These are phyloP conservation scores for Hirtodrosophila cameraria DNA, from an alignment of 2,888 invertebrate genomes.

Conservation along the genomic window DNA sequence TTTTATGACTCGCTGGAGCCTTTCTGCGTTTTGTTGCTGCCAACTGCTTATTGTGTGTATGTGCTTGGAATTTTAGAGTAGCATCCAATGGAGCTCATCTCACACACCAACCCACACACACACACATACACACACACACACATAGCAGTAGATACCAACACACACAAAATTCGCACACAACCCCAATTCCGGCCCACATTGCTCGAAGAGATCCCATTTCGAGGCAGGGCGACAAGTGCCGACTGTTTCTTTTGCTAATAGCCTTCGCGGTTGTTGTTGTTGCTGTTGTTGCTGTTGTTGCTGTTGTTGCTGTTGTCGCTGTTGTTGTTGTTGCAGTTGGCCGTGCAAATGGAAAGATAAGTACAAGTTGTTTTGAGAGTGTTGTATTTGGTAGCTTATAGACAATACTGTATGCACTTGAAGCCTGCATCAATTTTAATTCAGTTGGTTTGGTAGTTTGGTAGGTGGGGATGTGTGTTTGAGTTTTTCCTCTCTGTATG, in stretches of 20 bases:
- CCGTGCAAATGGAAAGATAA: slow-evolving; percentile 29
- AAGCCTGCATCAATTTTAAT: slow-evolving; percentile 6
- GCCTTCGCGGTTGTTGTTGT: slow-evolving; percentile 22
- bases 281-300: slow-evolving; percentile 3
- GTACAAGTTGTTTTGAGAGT: slow-evolving; percentile 30
- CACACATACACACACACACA: neutral
- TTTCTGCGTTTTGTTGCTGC: slow-evolving; percentile 37
- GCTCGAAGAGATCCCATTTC: slow-evolving; percentile 24
- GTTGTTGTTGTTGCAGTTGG: too few relatives aligned
- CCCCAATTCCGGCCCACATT: slow-evolving; percentile 18
- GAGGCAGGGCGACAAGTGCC: slow-evolving; percentile 50
- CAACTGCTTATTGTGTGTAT: slow-evolving; percentile 69
- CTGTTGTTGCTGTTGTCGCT: slow-evolving; percentile 4
- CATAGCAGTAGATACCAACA: neutral
- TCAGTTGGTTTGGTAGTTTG: neutral
- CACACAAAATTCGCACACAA: neutral
- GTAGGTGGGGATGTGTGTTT: too few relatives aligned
- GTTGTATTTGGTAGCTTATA: slow-evolving; percentile 31
- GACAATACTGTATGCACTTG: slow-evolving; percentile 42
- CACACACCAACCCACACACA: slow-evolving; percentile 5
- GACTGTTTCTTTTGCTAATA: slow-evolving; percentile 42
- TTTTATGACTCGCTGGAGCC: slow-evolving; percentile 75
- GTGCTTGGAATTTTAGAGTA: slow-evolving; percentile 64
- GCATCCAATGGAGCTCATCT: slow-evolving; percentile 27
- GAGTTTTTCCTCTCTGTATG: slow-evolving; percentile 1